Conservation (phyloP, 2,797 vertebrate genomes). For the Meriones psammophilus region DNA sequence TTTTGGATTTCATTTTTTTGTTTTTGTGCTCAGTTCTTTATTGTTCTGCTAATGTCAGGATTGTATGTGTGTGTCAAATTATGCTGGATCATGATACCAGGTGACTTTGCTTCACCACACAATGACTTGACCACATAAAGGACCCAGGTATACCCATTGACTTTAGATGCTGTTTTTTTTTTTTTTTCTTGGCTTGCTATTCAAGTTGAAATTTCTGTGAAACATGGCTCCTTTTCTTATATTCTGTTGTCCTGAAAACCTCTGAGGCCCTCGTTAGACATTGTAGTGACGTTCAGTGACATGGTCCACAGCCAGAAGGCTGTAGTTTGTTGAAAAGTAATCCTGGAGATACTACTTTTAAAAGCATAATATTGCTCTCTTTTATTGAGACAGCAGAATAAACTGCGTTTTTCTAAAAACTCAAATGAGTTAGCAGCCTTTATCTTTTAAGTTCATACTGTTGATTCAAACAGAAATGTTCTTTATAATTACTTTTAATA, state of each 20-base stretch:
- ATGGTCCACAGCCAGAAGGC: not conserved
- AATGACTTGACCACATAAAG: slow-evolving; percentile 9
- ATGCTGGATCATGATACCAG: not conserved
- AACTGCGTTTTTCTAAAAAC: slow-evolving; percentile 10
- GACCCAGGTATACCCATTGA: not conserved
- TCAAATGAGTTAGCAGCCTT: not conserved
- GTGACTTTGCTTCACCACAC: slow-evolving; percentile 20
- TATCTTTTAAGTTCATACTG: slow-evolving; percentile 21
- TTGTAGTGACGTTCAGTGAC: not conserved
- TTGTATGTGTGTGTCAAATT: not conserved
- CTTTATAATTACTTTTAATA: slow-evolving; percentile 12
- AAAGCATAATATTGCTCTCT: not conserved
- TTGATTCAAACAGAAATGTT: slow-evolving; percentile 14
- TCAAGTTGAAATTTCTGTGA: slow-evolving; percentile 41
- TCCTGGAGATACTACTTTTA: not conserved
- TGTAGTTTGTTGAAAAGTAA: not conserved
- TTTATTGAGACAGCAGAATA: not conserved
- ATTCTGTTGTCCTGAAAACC: not conserved
- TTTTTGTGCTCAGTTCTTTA: slow-evolving; percentile 57
- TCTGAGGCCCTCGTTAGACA: not conserved
- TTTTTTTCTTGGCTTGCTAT: not conserved
- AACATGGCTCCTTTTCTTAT: slow-evolving; percentile 33
- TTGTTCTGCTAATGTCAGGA: not conserved
- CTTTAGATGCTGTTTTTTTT: not conserved
- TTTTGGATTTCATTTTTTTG: not conserved